Evolutionary conservation across 92 coral and sea anemone genomes (phyloP), one percentile per base, ranked within the genome.

Genomic region (Meandrina meandrites): DNA sequence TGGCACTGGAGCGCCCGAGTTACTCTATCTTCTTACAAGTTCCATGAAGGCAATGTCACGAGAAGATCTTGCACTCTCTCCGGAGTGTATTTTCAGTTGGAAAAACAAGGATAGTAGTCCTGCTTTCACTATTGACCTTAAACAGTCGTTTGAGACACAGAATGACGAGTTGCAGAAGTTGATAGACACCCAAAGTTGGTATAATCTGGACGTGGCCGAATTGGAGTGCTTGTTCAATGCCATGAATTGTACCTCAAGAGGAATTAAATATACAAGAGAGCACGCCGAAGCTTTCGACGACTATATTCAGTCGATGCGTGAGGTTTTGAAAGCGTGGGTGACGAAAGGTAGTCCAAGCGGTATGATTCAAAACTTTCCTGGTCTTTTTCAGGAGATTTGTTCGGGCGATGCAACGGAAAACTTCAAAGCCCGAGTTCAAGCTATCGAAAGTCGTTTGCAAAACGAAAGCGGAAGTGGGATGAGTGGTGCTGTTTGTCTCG

Each of bases 1-100:
- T 72, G 96, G 96, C 24, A 34, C 22, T 21, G 31, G 30, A 19
- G 14, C 66, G 21, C 50, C 15, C 8, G 27, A 1, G 8, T 12
- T 19, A 14, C 0, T 27, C 27, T 19, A 57, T 22, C 24, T 27
- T 56, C 1, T 53, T 0, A 79, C 5, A 24, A 3, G 7, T 24
- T 8, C 0, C n/a, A 15, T 60, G 5, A 36, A 8, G 21, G 4
- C 67, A 11, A 0, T 69, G 57, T 37, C 37, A 24, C 35, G n/a
- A 8, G 45, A 40, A 1, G 75, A 64, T 31, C 34, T 8, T 8
- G 8, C 19, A 7, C 57, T 14, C 54, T 40, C 9, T 17, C 66
- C n/a, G 10, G 18, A 64, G 12, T 7, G 24, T 54, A 22, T 66
- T 37, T n/a, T n/a, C 85, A n/a, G 3, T 81, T 81, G 76, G 36